Evolutionary conservation across 2,888 invertebrate species (phyloP), one percentile per base, ranked within the genome.

Genomic region (Tuta absoluta): DNA sequence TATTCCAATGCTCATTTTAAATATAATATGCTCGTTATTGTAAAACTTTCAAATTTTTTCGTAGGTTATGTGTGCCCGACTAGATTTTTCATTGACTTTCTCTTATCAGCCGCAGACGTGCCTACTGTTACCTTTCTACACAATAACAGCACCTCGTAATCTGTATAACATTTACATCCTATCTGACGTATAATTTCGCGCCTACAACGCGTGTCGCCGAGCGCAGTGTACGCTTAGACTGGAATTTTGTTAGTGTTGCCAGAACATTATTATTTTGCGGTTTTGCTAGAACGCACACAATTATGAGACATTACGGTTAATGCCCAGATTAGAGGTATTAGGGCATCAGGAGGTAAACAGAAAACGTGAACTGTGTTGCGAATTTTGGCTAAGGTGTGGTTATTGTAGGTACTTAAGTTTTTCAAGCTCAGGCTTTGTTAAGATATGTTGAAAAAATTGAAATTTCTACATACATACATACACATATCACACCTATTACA

Each of bases 251-350:
- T 49, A 37, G 63, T 49, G 45, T 33, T 57, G 62, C 72, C 67
- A 33, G 56, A 56, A 56, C 56, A 56, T 28, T 56, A 56, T 56
- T 56, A 56, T 56, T 56, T n/a, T 28, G 56, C 56, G 56, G 49
- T 56, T 56, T 56, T 5, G 56, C 56, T 21, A 68, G 66, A 69
- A 63, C 65, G 64, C 66, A 66, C 59, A 28, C 73, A 72, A 75
- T 74, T 74, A 77, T 68, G 67, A 66, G 53, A 49, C 63, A 62
- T 66, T 67, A 66, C 63, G 64, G 63, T 66, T 72, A 73, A 75
- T 70, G 69, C 67, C 63, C 63, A 63, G 62, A 59, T 67, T 70
- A 65, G 68, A 63, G 68, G 49, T 67, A 28, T 41, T 23, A 41
- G 45, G 11, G 24, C n/a, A 23, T 24, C 5, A 56, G 24, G n/a